phyloP scores from a whole-genome alignment of 2,797 vertebrate genomes.

The Etheostoma nigrum region DNA sequence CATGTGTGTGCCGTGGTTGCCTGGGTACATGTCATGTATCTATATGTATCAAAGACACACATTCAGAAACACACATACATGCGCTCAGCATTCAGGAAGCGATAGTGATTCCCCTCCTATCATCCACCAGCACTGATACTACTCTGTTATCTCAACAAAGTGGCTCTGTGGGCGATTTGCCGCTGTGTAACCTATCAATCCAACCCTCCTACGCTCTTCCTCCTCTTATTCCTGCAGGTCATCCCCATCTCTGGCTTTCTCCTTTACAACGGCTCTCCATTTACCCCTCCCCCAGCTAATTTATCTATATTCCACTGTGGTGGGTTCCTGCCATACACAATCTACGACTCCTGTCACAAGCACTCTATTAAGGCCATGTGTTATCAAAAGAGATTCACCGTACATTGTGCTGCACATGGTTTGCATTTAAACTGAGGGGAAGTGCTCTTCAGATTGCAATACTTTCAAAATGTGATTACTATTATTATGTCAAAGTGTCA shows the following conservation, averaged over 20 bases:
- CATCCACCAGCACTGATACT: slow-evolving; percentile 31
- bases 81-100: slow-evolving; percentile 46
- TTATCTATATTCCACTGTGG: slow-evolving; percentile 34
- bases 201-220: slow-evolving; percentile 42
- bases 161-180: slow-evolving; percentile 58
- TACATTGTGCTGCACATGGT: slow-evolving; percentile 27
- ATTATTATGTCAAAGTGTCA: neutral
- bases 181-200: slow-evolving; percentile 50
- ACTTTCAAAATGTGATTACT: slow-evolving; percentile 18
- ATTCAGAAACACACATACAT: slow-evolving; percentile 27
- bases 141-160: slow-evolving; percentile 76
- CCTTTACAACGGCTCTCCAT: slow-evolving; percentile 28
- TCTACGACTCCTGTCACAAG: slow-evolving; percentile 37
- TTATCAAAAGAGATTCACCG: slow-evolving; percentile 48
- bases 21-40: slow-evolving; percentile 17
- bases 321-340: slow-evolving; percentile 36
- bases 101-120: slow-evolving; percentile 46
- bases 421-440: slow-evolving; percentile 39
- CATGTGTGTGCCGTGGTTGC: slow-evolving; percentile 8
- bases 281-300: slow-evolving; percentile 39
- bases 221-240: slow-evolving; percentile 44
- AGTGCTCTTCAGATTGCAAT: slow-evolving; percentile 23
- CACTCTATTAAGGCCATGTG: slow-evolving; percentile 37
- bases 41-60: slow-evolving; percentile 29
- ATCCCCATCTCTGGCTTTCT: slow-evolving; percentile 36